Percentiles rank a stretch among this genome's conserved stretches.
phyloP scores from a whole-genome alignment of 2,888 invertebrate species.

The Pyralis farinalis region DNA sequence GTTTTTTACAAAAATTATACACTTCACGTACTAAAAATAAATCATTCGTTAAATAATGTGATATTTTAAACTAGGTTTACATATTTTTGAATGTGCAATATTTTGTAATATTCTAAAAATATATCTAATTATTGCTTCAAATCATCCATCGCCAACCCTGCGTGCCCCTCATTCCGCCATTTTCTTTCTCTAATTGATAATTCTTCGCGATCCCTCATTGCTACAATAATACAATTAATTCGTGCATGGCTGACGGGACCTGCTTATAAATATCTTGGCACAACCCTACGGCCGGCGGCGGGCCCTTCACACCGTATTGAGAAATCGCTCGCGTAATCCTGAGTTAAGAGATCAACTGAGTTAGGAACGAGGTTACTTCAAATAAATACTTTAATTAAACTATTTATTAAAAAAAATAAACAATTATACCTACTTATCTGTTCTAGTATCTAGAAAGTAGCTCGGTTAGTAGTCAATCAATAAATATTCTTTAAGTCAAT shows the following conservation, averaged over 20 bases:
- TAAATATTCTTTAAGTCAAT: too few species aligned
- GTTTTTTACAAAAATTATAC: too few species aligned
- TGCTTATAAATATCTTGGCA: conserved; percentile 66
- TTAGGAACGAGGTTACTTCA: neutral
- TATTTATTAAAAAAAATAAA: too few species aligned
- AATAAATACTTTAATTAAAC: too few species aligned
- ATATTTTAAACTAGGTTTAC: too few species aligned
- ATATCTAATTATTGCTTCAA: too few species aligned
- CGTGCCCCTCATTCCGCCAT: conserved; percentile 28
- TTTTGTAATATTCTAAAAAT: neutral
- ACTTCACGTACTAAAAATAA: too few species aligned
- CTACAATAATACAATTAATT: conserved; percentile 80
- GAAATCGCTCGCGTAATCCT: conserved; percentile 9
- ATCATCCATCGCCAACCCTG: conserved; percentile 20
- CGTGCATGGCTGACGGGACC: conserved; percentile 56
- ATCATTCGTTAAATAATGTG: too few species aligned
- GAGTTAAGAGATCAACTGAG: neutral
- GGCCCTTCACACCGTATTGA: conserved; percentile 30
- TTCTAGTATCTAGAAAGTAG: too few species aligned
- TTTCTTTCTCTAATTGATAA: conserved; percentile 78
- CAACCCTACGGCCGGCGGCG: conserved; percentile 39
- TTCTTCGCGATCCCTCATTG: conserved; percentile 74
- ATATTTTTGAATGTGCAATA: conserved; percentile 32
- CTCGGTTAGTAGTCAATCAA: too few species aligned
- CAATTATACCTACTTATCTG: too few species aligned